phyloP scores from a whole-genome alignment of 2,888 invertebrate species.

The Drosophila robusta region DNA sequence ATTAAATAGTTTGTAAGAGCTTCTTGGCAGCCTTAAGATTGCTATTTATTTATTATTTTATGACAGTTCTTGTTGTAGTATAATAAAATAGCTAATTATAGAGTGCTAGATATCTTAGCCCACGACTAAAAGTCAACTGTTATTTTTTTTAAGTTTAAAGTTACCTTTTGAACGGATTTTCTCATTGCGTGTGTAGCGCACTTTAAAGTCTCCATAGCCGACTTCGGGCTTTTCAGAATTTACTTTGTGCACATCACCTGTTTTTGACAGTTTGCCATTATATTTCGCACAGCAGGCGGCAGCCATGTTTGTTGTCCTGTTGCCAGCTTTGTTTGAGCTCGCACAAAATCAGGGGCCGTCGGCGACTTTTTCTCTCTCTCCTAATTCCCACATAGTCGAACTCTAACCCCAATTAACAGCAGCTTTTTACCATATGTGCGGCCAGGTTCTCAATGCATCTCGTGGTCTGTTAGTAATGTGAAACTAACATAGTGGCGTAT shows the following conservation, averaged over 20 bases:
- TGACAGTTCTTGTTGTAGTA: too few relatives aligned
- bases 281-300: constrained; percentile 62
- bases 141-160: background rate
- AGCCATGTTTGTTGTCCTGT: constrained; percentile 64
- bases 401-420: constrained; percentile 2
- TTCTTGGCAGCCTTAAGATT: too few relatives aligned
- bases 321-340: background rate
- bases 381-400: background rate
- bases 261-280: constrained; percentile 77
- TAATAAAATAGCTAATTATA: too few relatives aligned
- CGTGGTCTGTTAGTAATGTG: constrained; percentile 65
- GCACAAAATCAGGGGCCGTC: background rate
- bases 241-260: constrained; percentile 66
- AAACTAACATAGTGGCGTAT: constrained; percentile 53
- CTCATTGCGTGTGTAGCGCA: constrained; percentile 23
- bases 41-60: too few relatives aligned
- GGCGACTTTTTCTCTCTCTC: background rate
- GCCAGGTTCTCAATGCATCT: background rate
- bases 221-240: background rate
- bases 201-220: background rate
- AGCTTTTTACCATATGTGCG: constrained; percentile 43
- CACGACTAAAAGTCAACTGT: background rate
- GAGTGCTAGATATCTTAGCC: too few relatives aligned
- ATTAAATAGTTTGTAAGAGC: too few relatives aligned
- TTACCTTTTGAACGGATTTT: background rate